These are phyloP conservation scores for Caerostris extrusa DNA, from an alignment of 1,140 invertebrate species.

Conservation along the genomic window DNA sequence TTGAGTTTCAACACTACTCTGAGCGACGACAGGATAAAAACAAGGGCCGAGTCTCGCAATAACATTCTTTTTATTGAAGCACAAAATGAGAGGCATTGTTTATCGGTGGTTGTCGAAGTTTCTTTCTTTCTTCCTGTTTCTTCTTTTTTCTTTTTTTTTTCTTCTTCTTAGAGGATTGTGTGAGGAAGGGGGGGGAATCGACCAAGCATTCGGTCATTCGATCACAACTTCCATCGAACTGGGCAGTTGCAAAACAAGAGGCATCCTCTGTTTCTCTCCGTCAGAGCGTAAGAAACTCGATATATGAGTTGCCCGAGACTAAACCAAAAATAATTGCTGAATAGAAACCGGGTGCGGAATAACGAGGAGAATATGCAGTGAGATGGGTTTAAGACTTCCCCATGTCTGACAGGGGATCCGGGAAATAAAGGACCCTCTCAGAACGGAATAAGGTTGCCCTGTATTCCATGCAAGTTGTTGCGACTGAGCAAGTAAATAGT, in stretches of 20 bases:
- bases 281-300: conserved; percentile 30
- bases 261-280: not conserved
- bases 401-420: not conserved
- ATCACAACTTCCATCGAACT: conserved; percentile 16
- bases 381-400: not conserved
- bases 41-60: not conserved
- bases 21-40: not conserved
- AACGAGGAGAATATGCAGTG: not conserved
- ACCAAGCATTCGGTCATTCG: conserved; percentile 12
- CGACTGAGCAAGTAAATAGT: too few relatives aligned
- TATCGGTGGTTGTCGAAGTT: conserved; percentile 22
- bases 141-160: not conserved
- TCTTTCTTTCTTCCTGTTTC: not conserved
- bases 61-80: not conserved
- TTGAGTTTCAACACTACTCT: not conserved
- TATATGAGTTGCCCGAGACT: not conserved
- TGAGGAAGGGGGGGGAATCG: not conserved
- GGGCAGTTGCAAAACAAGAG: not conserved
- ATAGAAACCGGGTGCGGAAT: not conserved
- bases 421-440: not conserved
- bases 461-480: too few relatives aligned
- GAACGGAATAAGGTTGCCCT: too few relatives aligned
- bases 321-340: conserved; percentile 43
- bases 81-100: conserved; percentile 25
- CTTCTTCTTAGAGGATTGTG: not conserved